phyloP scores from a whole-genome alignment of 37 sponge, comb jelly and placozoan species.

The Ephydatia muelleri region DNA sequence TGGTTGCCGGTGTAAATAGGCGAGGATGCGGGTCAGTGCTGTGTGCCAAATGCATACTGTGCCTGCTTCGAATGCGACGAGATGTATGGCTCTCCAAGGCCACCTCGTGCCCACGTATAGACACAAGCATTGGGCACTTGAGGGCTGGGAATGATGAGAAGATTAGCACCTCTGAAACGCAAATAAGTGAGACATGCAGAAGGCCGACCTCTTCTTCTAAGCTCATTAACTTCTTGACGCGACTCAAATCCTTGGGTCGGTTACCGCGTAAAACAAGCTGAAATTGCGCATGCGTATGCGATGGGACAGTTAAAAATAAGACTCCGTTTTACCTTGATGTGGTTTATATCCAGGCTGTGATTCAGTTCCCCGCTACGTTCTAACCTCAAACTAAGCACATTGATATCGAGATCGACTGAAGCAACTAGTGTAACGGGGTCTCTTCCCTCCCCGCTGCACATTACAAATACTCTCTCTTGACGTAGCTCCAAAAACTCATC shows the following conservation, averaged over 20 bases:
- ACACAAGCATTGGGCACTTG: conserved; percentile 28
- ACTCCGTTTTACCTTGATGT: not conserved
- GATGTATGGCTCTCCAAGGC: conserved; percentile 57
- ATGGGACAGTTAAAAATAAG: not conserved
- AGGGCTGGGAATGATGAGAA: not conserved
- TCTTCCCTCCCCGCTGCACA: not conserved
- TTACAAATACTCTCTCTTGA: not conserved
- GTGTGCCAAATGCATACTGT: not conserved
- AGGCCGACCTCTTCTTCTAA: not conserved
- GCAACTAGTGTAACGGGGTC: not conserved
- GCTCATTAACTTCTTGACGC: conserved; percentile 23
- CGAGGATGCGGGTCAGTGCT: not conserved
- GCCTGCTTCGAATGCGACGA: not conserved
- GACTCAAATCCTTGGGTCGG: conserved; percentile 35
- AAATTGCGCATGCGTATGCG: not conserved
- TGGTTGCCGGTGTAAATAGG: not conserved
- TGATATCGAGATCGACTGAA: not conserved
- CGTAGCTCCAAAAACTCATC: not conserved
- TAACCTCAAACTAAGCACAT: not conserved
- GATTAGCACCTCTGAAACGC: not conserved
- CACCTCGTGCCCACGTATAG: conserved; percentile 37
- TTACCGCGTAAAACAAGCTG: conserved; percentile 46
- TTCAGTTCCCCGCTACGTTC: not conserved
- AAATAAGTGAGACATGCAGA: not conserved
- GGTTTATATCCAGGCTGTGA: not conserved